These are phyloP conservation scores for Harpagus bidentatus DNA, from an alignment of 2,113 vertebrate genomes.

Conservation along the genomic window DNA sequence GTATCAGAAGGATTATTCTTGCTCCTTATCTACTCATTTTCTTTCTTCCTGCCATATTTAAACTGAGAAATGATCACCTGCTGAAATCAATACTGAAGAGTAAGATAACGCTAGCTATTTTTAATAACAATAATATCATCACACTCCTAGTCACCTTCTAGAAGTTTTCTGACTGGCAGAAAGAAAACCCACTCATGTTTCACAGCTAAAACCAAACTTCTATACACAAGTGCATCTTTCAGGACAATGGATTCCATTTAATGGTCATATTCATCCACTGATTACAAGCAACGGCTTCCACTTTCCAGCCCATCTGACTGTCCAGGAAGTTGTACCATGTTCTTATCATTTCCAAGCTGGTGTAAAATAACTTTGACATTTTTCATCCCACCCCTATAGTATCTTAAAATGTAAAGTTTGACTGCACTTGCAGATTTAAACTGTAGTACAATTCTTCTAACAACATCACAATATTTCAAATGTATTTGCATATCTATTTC, in stretches of 20 bases:
- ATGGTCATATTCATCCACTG: not conserved
- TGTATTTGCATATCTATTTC: not conserved
- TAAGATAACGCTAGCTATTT: not conserved
- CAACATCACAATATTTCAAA: not conserved
- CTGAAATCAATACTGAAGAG: not conserved
- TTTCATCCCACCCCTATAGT: not conserved
- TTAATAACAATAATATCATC: not conserved
- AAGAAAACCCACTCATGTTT: not conserved
- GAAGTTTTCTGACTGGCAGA: not conserved
- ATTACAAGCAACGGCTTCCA: not conserved
- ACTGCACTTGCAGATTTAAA: not conserved
- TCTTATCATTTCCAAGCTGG: not conserved
- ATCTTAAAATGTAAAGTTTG: not conserved
- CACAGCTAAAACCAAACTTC: not conserved
- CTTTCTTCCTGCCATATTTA: not conserved
- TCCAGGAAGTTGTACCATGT: not conserved
- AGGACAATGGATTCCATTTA: not conserved
- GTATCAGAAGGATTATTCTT: not conserved
- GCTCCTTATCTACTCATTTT: not conserved
- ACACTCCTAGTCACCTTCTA: not conserved
- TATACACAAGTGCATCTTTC: not conserved
- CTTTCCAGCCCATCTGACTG: not conserved
- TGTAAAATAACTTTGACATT: not conserved
- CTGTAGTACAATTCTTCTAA: not conserved
- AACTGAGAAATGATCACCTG: not conserved